Evolutionary conservation across 2,888 invertebrate species (phyloP).

Genomic region (Disparrhopalites patrizii): DNA sequence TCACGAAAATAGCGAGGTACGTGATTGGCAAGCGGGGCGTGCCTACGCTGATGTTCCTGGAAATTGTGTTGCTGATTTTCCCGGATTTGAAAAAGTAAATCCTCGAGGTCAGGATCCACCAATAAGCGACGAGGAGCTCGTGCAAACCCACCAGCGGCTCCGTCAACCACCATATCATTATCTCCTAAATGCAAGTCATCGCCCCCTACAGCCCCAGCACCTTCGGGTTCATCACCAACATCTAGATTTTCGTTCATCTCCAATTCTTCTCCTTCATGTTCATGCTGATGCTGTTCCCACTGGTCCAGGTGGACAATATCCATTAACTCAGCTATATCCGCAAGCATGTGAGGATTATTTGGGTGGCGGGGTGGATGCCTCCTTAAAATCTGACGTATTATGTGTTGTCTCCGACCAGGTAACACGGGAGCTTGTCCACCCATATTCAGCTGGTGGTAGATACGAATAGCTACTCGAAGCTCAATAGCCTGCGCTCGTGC

Average conservation of each 20-base stretch:
- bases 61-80: background rate
- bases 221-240: background rate
- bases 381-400: slow-evolving; percentile 3
- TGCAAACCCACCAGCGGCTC: no score
- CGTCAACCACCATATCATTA: no score
- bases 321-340: slow-evolving; percentile 9
- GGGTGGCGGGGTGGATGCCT: background rate
- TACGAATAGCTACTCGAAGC: background rate
- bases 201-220: no score
- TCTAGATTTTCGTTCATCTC: slow-evolving; percentile 6
- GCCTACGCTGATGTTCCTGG: no score
- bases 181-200: no score
- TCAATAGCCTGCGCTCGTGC: slow-evolving; percentile 7
- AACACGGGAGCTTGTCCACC: background rate
- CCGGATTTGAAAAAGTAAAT: no score
- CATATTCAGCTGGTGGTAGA: slow-evolving; percentile 11
- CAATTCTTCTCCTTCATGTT: no score
- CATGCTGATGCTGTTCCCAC: no score
- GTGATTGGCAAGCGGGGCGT: no score
- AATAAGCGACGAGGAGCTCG: no score
- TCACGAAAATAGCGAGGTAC: background rate
- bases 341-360: background rate
- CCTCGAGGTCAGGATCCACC: no score
- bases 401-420: background rate
- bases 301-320: slow-evolving; percentile 11